A percentile compares a stretch with the other conserved stretches of the same genome.
These are phyloP conservation scores for Etheostoma nigrum DNA, from an alignment of 2,797 vertebrate species.

Conservation along the genomic window DNA sequence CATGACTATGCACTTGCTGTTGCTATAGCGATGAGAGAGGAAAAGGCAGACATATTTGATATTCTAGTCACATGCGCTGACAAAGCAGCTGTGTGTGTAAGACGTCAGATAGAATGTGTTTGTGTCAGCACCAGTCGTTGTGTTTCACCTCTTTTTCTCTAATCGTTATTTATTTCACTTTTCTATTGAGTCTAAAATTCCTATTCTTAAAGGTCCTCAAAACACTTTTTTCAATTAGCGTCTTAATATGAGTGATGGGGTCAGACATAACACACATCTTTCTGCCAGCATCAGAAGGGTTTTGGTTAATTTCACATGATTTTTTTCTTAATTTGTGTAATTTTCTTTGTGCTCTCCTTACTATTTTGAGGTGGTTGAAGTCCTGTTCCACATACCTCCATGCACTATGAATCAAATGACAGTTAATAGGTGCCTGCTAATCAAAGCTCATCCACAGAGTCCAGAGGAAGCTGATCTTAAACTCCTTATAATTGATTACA, in stretches of 20 bases:
- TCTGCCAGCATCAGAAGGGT: not conserved
- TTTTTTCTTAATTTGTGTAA: not conserved
- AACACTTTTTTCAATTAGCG: not conserved
- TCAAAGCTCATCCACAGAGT: not conserved
- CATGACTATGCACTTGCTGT: conserved; percentile 80
- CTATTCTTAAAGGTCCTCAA: not conserved
- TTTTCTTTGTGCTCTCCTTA: not conserved
- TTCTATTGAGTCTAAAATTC: not conserved
- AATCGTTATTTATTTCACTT: not conserved
- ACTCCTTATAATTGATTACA: not conserved
- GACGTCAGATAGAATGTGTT: conserved; percentile 17
- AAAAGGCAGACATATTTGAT: conserved; percentile 69
- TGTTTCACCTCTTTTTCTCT: not conserved
- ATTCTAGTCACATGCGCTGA: conserved; percentile 73
- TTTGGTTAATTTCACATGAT: not conserved
- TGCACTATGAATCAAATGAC: not conserved
- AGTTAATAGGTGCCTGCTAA: not conserved
- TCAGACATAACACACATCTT: not conserved
- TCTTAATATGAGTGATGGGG: not conserved
- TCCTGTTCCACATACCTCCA: not conserved
- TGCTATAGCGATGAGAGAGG: conserved; percentile 73
- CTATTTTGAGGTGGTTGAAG: not conserved
- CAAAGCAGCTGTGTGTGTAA: conserved; percentile 67
- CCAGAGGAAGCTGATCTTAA: not conserved
- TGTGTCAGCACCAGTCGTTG: not conserved